A percentile compares a stretch with the other conserved stretches of the same genome.
Evolutionary conservation across 2,113 vertebrate species (phyloP).

Genomic region (Mormoops blainvillei): DNA sequence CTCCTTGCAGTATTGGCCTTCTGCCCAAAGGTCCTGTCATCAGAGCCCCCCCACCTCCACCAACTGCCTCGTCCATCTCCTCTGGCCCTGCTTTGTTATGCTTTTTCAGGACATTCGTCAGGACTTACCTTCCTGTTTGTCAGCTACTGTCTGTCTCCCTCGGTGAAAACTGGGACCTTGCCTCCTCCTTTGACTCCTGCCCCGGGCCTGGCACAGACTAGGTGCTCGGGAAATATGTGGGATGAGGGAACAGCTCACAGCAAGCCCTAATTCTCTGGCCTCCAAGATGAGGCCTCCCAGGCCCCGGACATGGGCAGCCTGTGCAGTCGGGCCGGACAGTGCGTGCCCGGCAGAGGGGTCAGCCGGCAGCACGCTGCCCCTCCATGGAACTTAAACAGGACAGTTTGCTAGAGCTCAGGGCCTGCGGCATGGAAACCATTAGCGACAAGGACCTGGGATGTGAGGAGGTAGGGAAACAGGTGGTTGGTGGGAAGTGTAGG

Average conservation of each 20-base stretch:
- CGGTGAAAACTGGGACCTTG: background rate
- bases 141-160: background rate
- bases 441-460: background rate
- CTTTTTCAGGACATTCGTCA: background rate
- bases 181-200: background rate
- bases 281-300: background rate
- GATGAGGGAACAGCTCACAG: background rate
- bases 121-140: background rate
- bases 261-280: background rate
- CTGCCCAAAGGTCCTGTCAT: background rate
- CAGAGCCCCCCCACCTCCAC: background rate
- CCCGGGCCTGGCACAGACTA: background rate
- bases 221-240: background rate
- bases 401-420: background rate
- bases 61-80: background rate
- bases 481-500: background rate
- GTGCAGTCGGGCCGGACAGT: background rate
- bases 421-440: fast-evolving
- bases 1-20: background rate
- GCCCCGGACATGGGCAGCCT: background rate
- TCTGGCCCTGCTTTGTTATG: background rate
- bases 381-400: background rate
- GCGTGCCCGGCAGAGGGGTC: background rate
- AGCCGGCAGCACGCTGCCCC: background rate
- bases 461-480: background rate